phyloP scores from a whole-genome alignment of 2,113 vertebrate species.

The Camelus dromedarius region DNA sequence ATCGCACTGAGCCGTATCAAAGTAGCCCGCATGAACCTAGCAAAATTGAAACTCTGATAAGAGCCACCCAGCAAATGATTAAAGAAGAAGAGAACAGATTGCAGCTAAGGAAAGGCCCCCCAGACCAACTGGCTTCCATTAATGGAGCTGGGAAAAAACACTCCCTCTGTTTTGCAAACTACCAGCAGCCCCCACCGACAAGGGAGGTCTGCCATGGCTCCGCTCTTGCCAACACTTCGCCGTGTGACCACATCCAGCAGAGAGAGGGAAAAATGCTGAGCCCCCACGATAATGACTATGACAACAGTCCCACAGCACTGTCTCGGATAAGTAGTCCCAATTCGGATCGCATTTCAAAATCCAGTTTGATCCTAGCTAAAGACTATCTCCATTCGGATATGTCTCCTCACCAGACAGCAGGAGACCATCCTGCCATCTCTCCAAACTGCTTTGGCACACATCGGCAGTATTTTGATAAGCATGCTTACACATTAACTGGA shows the following conservation, averaged over 20 bases:
- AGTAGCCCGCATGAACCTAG: slow-evolving; percentile 95
- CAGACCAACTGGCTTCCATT: slow-evolving; percentile 88
- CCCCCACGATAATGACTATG: slow-evolving; percentile 91
- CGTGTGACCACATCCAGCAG: slow-evolving; percentile 91
- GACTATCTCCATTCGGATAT: slow-evolving; percentile 94
- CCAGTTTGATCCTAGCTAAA: slow-evolving; percentile 90
- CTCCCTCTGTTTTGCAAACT: slow-evolving; percentile 91
- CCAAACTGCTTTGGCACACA: slow-evolving; percentile 93
- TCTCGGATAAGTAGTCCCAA: slow-evolving; percentile 95
- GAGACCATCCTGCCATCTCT: slow-evolving; percentile 90
- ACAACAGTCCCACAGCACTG: slow-evolving; percentile 91
- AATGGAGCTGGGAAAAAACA: slow-evolving; percentile 94
- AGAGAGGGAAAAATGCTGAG: slow-evolving; percentile 91
- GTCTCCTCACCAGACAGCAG: slow-evolving; percentile 91
- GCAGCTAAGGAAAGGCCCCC: slow-evolving; percentile 90
- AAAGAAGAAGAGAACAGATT: slow-evolving; percentile 97
- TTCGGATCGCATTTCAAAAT: slow-evolving; percentile 93
- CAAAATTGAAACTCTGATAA: slow-evolving; percentile 97
- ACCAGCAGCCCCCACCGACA: slow-evolving; percentile 89
- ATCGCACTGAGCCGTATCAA: slow-evolving; percentile 91
- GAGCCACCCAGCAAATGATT: slow-evolving; percentile 99
- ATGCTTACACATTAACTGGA: slow-evolving; percentile 95
- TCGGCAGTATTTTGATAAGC: slow-evolving; percentile 96
- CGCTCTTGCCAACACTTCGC: slow-evolving; percentile 86
- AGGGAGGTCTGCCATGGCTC: slow-evolving; percentile 89